These are phyloP conservation scores for Centropus unirufus DNA, from an alignment of 2,113 vertebrate species.

Conservation along the genomic window DNA sequence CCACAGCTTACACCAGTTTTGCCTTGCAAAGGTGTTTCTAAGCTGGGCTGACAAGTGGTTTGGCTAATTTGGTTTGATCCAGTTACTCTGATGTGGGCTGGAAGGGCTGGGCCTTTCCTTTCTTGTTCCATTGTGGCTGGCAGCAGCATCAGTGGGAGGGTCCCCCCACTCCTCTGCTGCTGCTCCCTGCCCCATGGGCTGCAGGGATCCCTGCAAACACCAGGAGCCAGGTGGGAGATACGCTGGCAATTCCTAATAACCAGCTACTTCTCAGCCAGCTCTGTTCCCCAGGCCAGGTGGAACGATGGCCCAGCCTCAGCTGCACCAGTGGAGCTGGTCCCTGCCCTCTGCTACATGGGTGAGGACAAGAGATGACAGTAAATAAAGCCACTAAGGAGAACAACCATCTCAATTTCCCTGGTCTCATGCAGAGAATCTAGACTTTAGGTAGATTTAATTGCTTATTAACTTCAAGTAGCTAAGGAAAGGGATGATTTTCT, in stretches of 20 bases:
- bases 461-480: background rate
- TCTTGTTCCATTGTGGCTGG: background rate
- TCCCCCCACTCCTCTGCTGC: background rate
- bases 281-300: background rate
- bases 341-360: background rate
- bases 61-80: background rate
- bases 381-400: background rate
- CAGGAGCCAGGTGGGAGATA: background rate
- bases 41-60: background rate
- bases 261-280: background rate
- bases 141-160: background rate
- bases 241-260: background rate
- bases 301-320: background rate
- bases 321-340: background rate
- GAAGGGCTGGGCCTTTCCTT: background rate
- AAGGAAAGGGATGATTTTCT: background rate
- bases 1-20: background rate
- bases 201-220: background rate
- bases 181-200: fast-evolving
- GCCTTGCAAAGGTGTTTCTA: background rate
- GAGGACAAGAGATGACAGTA: background rate
- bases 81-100: background rate
- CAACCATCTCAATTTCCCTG: background rate
- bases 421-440: background rate
- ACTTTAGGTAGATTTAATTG: background rate